A percentile compares a stretch with the other conserved stretches of the same genome.
Evolutionary conservation across 1,140 invertebrate genomes (phyloP).

Genomic region (Caenorhabditis elegans): DNA sequence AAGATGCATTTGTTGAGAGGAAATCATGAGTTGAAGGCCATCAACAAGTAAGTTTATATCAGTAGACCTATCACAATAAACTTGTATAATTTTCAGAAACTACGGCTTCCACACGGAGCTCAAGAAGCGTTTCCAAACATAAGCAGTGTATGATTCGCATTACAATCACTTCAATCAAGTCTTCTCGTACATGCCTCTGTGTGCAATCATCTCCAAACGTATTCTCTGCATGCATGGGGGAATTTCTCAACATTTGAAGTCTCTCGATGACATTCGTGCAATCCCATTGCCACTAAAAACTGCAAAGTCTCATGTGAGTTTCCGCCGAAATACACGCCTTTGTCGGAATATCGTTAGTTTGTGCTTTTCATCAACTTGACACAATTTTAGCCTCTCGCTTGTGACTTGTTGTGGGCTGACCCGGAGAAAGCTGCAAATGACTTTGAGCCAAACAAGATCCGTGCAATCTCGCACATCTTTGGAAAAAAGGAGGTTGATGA

Average conservation of each 20-base stretch:
- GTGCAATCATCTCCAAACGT: slow-evolving; percentile 49
- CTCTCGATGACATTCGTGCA: slow-evolving; percentile 68
- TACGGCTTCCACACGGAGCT: slow-evolving; percentile 53
- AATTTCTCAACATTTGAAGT: slow-evolving; percentile 68
- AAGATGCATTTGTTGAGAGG: slow-evolving; percentile 54
- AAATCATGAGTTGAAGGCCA: slow-evolving; percentile 66
- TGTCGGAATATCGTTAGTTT: no score
- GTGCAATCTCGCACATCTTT: slow-evolving; percentile 54
- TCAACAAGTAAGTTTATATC: slow-evolving; percentile 14
- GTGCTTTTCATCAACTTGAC: no score
- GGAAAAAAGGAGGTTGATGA: slow-evolving; percentile 56
- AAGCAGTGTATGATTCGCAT: slow-evolving; percentile 54
- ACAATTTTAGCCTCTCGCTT: slow-evolving; percentile 19
- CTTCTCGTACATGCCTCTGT: slow-evolving; percentile 56
- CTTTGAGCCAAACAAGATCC: slow-evolving; percentile 74
- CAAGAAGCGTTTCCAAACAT: slow-evolving; percentile 30
- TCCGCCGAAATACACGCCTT: no score
- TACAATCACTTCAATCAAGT: slow-evolving; percentile 68
- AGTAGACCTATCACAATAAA: background rate
- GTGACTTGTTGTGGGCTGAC: slow-evolving; percentile 57
- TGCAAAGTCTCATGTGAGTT: slow-evolving; percentile 54
- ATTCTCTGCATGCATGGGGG: slow-evolving; percentile 58
- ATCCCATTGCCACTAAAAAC: slow-evolving; percentile 44
- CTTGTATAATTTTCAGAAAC: slow-evolving; percentile 51
- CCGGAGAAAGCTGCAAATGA: slow-evolving; percentile 52